phyloP scores from a whole-genome alignment of 2,888 invertebrate genomes.

The Diarsia dahlii region DNA sequence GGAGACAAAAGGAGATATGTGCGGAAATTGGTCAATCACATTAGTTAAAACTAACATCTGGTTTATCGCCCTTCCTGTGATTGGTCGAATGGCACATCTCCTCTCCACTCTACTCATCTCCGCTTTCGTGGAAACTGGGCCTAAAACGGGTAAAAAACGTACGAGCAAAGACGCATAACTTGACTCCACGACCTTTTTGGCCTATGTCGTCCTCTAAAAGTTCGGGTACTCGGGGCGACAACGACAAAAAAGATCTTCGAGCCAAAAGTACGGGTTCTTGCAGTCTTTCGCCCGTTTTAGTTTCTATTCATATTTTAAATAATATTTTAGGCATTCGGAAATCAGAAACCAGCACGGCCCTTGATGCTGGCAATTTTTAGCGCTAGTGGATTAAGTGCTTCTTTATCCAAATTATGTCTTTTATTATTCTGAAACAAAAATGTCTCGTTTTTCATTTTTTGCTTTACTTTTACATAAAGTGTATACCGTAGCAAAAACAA shows the following conservation, averaged over 20 bases:
- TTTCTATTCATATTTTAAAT: conserved; percentile 5
- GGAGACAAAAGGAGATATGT: too few relatives aligned
- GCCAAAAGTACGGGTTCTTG: neutral
- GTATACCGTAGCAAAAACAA: neutral
- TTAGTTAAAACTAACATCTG: too few relatives aligned
- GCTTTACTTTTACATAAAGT: neutral
- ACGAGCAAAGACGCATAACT: neutral
- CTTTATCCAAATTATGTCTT: conserved; percentile 66
- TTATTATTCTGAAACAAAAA: conserved; percentile 74
- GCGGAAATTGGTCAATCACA: too few relatives aligned
- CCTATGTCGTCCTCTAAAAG: too few relatives aligned
- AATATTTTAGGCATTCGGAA: conserved; percentile 28
- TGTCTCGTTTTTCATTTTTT: neutral
- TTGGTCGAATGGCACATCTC: too few relatives aligned
- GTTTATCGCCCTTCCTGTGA: too few relatives aligned
- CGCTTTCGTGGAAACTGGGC: too few relatives aligned
- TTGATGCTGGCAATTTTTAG: conserved; percentile 79
- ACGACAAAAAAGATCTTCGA: neutral
- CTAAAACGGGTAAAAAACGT: neutral
- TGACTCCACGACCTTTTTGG: neutral
- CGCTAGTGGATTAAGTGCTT: conserved; percentile 74
- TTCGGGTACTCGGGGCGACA: too few relatives aligned
- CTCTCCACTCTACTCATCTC: too few relatives aligned
- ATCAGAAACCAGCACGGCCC: conserved; percentile 77
- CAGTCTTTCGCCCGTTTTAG: neutral